Conservation (phyloP, 2,113 vertebrate genomes). For the Hydropotes inermis region DNA sequence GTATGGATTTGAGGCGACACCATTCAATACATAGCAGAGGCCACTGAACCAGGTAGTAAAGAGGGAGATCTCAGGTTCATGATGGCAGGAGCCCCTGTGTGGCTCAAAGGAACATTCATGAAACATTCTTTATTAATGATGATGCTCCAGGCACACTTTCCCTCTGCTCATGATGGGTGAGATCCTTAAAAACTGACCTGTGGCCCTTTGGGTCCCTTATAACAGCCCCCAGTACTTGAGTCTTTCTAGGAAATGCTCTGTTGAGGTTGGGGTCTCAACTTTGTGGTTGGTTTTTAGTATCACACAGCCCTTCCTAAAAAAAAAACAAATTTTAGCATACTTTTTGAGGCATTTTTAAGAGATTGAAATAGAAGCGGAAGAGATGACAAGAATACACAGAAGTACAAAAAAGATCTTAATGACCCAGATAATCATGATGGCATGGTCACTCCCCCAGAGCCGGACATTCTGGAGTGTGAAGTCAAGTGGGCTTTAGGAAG, state of each 20-base stretch:
- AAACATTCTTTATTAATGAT: too few species aligned
- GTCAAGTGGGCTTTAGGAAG: not conserved
- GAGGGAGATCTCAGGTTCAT: not conserved
- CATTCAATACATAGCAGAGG: not conserved
- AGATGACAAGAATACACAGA: not conserved
- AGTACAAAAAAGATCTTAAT: not conserved
- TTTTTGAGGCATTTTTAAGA: not conserved
- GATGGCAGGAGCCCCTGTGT: not conserved
- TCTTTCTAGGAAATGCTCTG: not conserved
- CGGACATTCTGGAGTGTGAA: not conserved
- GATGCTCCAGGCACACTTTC: not conserved
- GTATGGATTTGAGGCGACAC: not conserved
- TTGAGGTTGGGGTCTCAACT: not conserved
- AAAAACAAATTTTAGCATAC: not conserved
- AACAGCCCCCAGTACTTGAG: not conserved
- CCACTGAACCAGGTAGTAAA: not conserved
- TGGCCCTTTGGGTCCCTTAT: not conserved
- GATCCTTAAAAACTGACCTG: not conserved
- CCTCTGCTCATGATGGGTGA: not conserved
- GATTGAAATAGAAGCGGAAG: not conserved
- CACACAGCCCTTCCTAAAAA: not conserved
- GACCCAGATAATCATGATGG: not conserved
- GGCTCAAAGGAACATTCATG: not conserved
- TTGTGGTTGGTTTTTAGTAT: not conserved
- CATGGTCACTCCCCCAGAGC: not conserved